Conservation (phyloP, 2,113 vertebrate species). For the Ranitomeya imitator region DNA sequence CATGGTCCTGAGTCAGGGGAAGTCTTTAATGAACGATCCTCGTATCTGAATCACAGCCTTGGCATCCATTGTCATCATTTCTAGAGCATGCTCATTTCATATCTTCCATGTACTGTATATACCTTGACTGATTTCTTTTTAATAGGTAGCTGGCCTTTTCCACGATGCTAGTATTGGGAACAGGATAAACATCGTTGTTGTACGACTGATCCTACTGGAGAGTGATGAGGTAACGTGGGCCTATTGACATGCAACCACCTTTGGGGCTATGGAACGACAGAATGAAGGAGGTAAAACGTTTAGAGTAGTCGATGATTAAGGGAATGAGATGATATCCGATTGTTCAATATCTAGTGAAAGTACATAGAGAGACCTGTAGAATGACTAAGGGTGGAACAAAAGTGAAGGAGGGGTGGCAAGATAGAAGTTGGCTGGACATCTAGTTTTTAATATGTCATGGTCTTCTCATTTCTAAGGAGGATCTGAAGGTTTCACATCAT, state of each 20-base stretch:
- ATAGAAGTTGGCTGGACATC: neutral
- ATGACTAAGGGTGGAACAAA: neutral
- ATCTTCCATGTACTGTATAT: neutral
- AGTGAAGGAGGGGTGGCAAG: neutral
- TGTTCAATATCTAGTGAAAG: neutral
- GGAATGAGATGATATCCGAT: no score
- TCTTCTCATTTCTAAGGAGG: constrained; percentile 73
- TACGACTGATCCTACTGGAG: constrained; percentile 89
- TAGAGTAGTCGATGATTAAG: constrained; percentile 28
- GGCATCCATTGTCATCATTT: neutral
- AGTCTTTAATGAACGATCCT: no score
- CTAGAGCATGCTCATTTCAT: neutral
- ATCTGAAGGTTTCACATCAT: constrained; percentile 91
- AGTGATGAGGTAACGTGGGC: constrained; percentile 82
- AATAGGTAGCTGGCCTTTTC: constrained; percentile 90
- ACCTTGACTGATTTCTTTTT: neutral
- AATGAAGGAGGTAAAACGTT: constrained; percentile 55
- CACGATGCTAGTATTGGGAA: constrained; percentile 92
- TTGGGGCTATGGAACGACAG: constrained; percentile 46
- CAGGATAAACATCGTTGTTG: constrained; percentile 88
- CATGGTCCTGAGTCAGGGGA: no score
- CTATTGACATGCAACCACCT: constrained; percentile 43
- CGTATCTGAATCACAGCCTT: neutral
- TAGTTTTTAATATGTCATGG: neutral
- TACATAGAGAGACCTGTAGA: neutral